A percentile compares a stretch with the other conserved stretches of the same genome.
Conservation (phyloP, 2,797 vertebrate species). For the Masticophis lateralis region DNA sequence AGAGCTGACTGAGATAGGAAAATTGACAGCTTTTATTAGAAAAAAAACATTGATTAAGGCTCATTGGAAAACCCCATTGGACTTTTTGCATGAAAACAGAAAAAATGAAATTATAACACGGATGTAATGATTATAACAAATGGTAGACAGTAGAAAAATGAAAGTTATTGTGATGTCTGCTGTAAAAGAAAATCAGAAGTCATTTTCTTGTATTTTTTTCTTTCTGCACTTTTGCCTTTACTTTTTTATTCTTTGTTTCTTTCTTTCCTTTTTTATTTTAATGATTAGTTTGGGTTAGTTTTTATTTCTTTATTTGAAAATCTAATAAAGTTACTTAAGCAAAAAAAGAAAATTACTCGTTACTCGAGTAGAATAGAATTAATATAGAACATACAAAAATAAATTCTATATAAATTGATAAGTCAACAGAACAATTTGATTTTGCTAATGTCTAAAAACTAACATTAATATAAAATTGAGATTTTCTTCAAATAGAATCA, state of each 20-base stretch:
- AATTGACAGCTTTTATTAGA: neutral
- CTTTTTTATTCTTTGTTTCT: neutral
- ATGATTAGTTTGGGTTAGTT: neutral
- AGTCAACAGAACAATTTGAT: neutral
- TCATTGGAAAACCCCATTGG: neutral
- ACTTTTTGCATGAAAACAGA: neutral
- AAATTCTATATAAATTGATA: neutral
- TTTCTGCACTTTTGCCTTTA: neutral
- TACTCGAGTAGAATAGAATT: neutral
- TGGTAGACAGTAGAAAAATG: neutral
- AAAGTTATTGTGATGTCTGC: neutral
- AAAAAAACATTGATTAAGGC: neutral
- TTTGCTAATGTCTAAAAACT: conserved; percentile 53
- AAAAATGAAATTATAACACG: neutral
- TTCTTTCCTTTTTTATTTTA: neutral
- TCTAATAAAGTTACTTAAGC: neutral
- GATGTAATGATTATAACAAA: neutral
- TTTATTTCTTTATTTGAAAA: neutral
- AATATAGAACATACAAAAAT: neutral
- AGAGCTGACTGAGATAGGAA: neutral
- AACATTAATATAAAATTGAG: conserved; percentile 64
- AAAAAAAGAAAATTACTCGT: neutral
- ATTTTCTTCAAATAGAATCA: conserved; percentile 49
- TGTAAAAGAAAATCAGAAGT: neutral
- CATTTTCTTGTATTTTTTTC: neutral